These are phyloP conservation scores for Hypanus sabinus DNA, from an alignment of 2,113 vertebrate species.

Conservation along the genomic window DNA sequence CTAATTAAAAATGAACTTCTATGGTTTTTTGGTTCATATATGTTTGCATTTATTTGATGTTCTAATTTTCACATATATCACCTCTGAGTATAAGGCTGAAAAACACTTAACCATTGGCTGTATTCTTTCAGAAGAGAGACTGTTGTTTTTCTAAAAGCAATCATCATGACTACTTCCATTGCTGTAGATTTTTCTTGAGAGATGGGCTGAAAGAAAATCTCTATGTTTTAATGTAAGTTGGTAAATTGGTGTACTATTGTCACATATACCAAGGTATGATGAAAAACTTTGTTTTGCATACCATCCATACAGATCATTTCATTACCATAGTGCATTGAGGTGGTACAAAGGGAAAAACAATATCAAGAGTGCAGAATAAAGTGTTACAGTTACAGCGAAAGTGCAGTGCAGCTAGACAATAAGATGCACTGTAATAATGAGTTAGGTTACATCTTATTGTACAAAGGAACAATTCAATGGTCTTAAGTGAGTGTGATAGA, in stretches of 20 bases:
- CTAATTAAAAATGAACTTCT: not conserved
- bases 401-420: too few relatives aligned
- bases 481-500: too few relatives aligned
- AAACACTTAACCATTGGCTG: not conserved
- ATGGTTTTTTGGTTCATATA: not conserved
- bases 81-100: not conserved
- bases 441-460: too few relatives aligned
- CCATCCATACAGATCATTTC: too few relatives aligned
- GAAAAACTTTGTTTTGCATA: too few relatives aligned
- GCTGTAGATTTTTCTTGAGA: not conserved
- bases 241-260: not conserved
- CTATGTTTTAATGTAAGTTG: not conserved
- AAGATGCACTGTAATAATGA: too few relatives aligned
- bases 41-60: constrained; percentile 4
- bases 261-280: too few relatives aligned
- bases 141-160: not conserved
- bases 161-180: not conserved
- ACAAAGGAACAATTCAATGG: too few relatives aligned
- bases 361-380: too few relatives aligned
- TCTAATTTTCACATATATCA: not conserved
- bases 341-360: too few relatives aligned
- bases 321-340: too few relatives aligned
- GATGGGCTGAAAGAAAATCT: not conserved
- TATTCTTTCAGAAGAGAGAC: not conserved
- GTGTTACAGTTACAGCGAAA: too few relatives aligned